phyloP scores from a whole-genome alignment of 2,888 invertebrate species.

The Drosophila parthenogenetica region DNA sequence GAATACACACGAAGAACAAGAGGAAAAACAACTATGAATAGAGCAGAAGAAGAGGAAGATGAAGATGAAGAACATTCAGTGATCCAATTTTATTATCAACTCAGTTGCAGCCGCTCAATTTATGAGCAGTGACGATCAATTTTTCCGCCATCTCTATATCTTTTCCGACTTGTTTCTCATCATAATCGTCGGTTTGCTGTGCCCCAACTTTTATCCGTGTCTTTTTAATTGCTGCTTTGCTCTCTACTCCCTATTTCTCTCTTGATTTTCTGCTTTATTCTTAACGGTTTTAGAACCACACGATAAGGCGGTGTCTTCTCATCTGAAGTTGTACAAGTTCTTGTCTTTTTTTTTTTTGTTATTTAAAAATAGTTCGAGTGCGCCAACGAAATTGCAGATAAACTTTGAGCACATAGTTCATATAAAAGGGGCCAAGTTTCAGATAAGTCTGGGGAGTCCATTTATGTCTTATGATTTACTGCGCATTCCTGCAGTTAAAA shows the following conservation, averaged over 20 bases:
- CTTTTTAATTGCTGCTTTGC: constrained; percentile 51
- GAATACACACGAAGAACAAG: constrained; percentile 25
- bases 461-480: constrained; percentile 47
- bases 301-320: constrained; percentile 33
- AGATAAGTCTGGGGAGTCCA: constrained; percentile 25
- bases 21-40: constrained; percentile 44
- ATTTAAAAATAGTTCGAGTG: constrained; percentile 50
- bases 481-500: constrained; percentile 36
- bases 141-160: not conserved
- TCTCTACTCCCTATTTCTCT: constrained; percentile 17
- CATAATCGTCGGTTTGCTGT: constrained; percentile 40
- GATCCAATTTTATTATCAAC: constrained; percentile 67
- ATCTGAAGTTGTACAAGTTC: constrained; percentile 16
- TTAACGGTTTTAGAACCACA: constrained; percentile 22
- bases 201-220: constrained; percentile 37
- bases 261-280: not conserved
- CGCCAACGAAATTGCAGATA: constrained; percentile 49
- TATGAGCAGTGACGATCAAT: constrained; percentile 32
- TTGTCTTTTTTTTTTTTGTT: constrained; percentile 27
- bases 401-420: constrained; percentile 31
- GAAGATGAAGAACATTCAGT: constrained; percentile 15
- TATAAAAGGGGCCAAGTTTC: constrained; percentile 10
- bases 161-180: constrained; percentile 25
- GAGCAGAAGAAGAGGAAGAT: not conserved
- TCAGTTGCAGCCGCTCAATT: constrained; percentile 51